Evolutionary conservation across 37 sponge, comb jelly and placozoan genomes (phyloP).

Genomic region (Halichondria panicea): DNA sequence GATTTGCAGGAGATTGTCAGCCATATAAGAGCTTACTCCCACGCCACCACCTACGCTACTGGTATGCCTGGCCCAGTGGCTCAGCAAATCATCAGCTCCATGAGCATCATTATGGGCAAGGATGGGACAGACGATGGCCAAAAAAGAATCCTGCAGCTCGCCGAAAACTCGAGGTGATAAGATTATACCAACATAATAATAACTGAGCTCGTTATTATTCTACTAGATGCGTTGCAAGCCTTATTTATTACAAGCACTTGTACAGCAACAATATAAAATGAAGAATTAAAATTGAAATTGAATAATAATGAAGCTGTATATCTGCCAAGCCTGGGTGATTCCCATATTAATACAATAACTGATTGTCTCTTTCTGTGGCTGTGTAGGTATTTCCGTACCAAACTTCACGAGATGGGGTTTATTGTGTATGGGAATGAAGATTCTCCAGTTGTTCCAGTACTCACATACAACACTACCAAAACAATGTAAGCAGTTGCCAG

Average conservation of each 20-base stretch:
- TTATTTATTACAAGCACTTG: too few relatives aligned
- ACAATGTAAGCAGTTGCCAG: constrained; percentile 42
- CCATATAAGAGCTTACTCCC: constrained; percentile 80
- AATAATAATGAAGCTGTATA: too few relatives aligned
- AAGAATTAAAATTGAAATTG: too few relatives aligned
- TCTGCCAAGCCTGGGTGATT: too few relatives aligned
- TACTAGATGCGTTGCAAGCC: too few relatives aligned
- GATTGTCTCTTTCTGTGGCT: not conserved
- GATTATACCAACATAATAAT: too few relatives aligned
- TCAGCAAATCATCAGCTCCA: constrained; percentile 69
- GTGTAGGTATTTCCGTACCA: constrained; percentile 83
- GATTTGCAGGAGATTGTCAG: constrained; percentile 78
- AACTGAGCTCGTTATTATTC: too few relatives aligned
- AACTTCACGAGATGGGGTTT: constrained; percentile 81
- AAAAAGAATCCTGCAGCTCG: too few relatives aligned
- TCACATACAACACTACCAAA: constrained; percentile 50
- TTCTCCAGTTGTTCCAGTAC: constrained; percentile 80
- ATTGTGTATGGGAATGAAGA: constrained; percentile 85
- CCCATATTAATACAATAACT: too few relatives aligned
- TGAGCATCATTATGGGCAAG: constrained; percentile 89
- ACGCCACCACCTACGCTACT: constrained; percentile 77
- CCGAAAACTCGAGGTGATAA: too few relatives aligned
- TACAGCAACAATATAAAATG: too few relatives aligned
- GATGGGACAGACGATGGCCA: constrained; percentile 90
- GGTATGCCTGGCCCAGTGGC: constrained; percentile 84